phyloP scores from a whole-genome alignment of 1,140 invertebrate genomes.

The Trinorchestia longiramus region DNA sequence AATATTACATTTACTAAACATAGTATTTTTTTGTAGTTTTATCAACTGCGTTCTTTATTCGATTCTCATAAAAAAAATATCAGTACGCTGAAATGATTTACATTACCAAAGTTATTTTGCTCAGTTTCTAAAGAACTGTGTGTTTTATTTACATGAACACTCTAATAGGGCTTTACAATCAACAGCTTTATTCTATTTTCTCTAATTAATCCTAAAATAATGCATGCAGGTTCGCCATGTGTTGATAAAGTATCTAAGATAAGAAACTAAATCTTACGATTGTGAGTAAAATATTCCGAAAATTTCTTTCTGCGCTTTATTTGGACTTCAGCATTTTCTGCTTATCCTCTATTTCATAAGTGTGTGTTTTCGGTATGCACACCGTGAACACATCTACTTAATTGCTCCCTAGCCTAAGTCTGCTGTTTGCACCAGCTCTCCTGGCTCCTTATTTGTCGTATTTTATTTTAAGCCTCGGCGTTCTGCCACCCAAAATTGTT shows the following conservation, averaged over 20 bases:
- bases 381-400: not conserved
- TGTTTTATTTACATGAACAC: not conserved
- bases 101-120: not conserved
- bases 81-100: not conserved
- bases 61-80: not conserved
- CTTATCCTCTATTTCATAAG: not conserved
- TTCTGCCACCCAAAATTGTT: not conserved
- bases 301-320: not conserved
- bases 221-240: too few relatives aligned
- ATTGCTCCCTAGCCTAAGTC: not conserved
- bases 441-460: not conserved
- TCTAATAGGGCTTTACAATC: not conserved
- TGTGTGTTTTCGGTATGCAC: too few relatives aligned
- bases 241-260: not conserved
- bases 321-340: not conserved
- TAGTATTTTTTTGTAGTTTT: not conserved
- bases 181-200: not conserved
- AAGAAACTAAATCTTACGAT: not conserved
- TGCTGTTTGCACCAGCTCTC: too few relatives aligned
- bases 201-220: not conserved
- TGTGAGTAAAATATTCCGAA: not conserved
- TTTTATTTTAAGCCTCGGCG: not conserved
- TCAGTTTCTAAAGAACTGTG: not conserved
- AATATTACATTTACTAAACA: not conserved
- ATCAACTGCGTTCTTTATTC: not conserved